Evolutionary conservation across 2,797 vertebrate species (phyloP), one percentile per base, ranked within the genome.

Genomic region (Cryptoblepharus egeriae): DNA sequence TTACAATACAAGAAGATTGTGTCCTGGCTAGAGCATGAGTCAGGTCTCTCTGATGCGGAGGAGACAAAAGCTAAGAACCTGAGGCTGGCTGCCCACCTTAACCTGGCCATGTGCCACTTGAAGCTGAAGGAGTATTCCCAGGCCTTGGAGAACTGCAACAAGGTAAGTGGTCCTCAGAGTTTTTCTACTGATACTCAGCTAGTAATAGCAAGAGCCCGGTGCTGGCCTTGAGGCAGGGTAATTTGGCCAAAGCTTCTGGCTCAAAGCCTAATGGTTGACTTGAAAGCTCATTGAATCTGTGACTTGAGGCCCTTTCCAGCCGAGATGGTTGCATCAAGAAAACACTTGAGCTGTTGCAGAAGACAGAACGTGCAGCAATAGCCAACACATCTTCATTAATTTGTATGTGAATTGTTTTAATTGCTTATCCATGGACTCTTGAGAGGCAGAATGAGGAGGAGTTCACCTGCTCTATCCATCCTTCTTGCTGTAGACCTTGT

Each of bases 1-100:
- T 95, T 98, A 65, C 98, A 99, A 89, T 99, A 99, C 88, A 99
- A 98, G 95, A 97, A 98, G 94, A 99, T 99, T 28, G 96, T 98
- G 55, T 97, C 97, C 0, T 99, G 98, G 99, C 94, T 99, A 92
- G 98, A 99, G 81, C 95, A 98, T 0, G 98, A 99, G 89, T 96
- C 97, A 0, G 95, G 95, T 77, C 95, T 99, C 88, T 95, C 95
- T 0, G 91, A 94, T 0, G 97, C 97, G 81, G 97, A 98, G 0
- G 96, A 97, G 64, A 92, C 93, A 18, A 97, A 96, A 82, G 96
- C 96, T 3, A 97, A 96, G 93, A 93, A 95, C 1, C 92, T 99
- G 87, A 96, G 95, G 22, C 96, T 99, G 84, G 99, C 98, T 73
- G 98, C 98, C 26, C 96, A 98, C 90, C 97, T 99, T 85, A 99